Base-by-base conservation (phyloP, 2,888 invertebrate species). In the Malacosoma neustria region DNA sequence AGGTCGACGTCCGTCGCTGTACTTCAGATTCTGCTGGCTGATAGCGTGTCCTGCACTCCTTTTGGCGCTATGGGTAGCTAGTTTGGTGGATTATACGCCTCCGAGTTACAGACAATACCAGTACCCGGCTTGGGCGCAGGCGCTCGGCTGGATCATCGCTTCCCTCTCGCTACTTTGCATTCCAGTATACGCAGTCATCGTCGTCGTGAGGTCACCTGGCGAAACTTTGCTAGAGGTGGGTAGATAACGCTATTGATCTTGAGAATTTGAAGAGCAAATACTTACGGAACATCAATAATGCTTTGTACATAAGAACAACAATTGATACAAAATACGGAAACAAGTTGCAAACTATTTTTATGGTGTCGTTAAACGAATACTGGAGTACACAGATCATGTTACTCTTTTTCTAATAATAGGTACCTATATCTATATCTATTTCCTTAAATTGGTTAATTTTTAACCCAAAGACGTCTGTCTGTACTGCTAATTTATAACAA, bases 1-100 rank as follows among this genome's bases (percentile, higher is more conserved):
- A 85, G 85, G 85, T 54, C 82, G 81, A 13, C 87, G 89, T 38
- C 96, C 96, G 0, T 92, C 93, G 2, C 63, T 91, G 29, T 97
- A 95, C 72, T 93, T 96, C 63, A 90, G 93, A 49, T 90, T 93
- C 48, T 96, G 96, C 65, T 97, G 96, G 96, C 84, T 93, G 38
- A 75, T 94, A 43, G 91, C 93, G 11, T 90, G 95, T 7, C 97
- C 97, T 1, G 84, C 93, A 32, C 80, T 96, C 41, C 90, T 97
- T 39, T 77, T 96, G 87, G 92, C 92, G 11, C 90, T 97, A 36
- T 96, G 95, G 95, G 90, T 96, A 38, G 93, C 95, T 56, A 93
- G 94, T 57, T 86, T 96, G 61, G 92, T 95, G 39, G 95, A 96
- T 75, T 96, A 96, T 71, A 91, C 92, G 54, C 92, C 93, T 33